phyloP scores from a whole-genome alignment of 2,888 invertebrate species.

The Volucella zonaria region DNA sequence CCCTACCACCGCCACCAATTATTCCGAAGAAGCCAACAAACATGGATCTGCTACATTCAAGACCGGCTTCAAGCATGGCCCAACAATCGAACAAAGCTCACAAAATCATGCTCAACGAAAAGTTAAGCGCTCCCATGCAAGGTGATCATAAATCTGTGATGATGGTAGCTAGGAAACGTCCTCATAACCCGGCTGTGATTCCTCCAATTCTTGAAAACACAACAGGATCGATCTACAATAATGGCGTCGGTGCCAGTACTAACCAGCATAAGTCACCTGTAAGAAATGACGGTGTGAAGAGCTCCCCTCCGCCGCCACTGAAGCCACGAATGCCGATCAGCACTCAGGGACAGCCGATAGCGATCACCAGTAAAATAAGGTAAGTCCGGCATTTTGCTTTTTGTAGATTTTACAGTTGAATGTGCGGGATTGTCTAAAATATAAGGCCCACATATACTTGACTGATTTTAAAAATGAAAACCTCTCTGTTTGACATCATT shows the following conservation, averaged over 20 bases:
- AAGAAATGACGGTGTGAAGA: conserved; percentile 62
- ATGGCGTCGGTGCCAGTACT: not conserved
- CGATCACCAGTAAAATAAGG: conserved; percentile 79
- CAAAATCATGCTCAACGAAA: conserved; percentile 79
- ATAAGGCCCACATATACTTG: no score
- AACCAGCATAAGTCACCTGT: conserved; percentile 44
- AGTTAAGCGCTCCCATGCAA: conserved; percentile 48
- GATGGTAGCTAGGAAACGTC: conserved; percentile 79
- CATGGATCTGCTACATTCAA: conserved; percentile 78
- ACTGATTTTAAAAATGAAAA: no score
- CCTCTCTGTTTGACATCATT: no score
- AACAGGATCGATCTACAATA: conserved; percentile 50
- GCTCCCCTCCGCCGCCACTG: conserved; percentile 80
- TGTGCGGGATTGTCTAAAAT: no score
- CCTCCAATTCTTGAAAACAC: conserved; percentile 79
- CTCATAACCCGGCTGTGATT: conserved; percentile 79
- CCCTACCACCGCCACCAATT: conserved; percentile 78
- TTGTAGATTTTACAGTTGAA: not conserved
- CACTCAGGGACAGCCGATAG: conserved; percentile 49
- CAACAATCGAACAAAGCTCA: conserved; percentile 77
- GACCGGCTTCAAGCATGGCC: conserved; percentile 77
- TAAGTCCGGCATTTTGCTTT: conserved; percentile 73
- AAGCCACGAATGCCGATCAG: conserved; percentile 79
- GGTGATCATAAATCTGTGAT: conserved; percentile 65
- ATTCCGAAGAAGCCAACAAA: conserved; percentile 81